Conservation (phyloP, 2,888 invertebrate genomes). For the Hypomecis punctinalis region DNA sequence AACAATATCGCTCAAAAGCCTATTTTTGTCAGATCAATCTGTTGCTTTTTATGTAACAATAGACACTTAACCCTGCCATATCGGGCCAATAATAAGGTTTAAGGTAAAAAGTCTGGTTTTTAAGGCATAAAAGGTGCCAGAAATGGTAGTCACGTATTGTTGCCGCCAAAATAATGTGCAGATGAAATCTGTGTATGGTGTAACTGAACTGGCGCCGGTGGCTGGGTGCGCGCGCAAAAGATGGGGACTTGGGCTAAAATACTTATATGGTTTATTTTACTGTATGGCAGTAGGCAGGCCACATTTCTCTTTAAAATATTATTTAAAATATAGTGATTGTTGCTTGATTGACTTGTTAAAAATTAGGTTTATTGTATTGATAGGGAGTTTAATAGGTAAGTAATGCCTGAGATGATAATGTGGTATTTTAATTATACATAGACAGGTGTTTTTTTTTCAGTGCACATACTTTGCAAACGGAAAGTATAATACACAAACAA, state of each 20-base stretch:
- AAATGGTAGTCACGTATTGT: conserved; percentile 78
- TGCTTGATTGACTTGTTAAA: no score
- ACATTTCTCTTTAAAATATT: no score
- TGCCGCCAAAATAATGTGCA: conserved; percentile 73
- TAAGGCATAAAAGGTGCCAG: conserved; percentile 63
- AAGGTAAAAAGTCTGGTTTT: conserved; percentile 62
- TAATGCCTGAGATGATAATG: no score
- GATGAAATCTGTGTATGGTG: conserved; percentile 76
- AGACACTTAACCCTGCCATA: conserved; percentile 62
- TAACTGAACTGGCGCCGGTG: conserved; percentile 75
- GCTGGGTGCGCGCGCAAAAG: conserved; percentile 35
- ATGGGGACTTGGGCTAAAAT: conserved; percentile 36
- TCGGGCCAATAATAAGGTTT: conserved; percentile 60
- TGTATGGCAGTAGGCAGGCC: not conserved
- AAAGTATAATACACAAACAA: no score
- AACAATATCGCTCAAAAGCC: conserved; percentile 26
- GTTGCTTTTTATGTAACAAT: conserved; percentile 56
- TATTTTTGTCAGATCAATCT: conserved; percentile 30
- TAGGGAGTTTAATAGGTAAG: no score
- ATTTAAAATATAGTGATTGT: no score
- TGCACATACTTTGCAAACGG: no score
- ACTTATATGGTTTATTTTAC: not conserved
- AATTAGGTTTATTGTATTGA: no score
- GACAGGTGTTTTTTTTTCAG: no score
- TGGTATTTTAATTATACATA: no score